Base-by-base conservation (phyloP, 37 sponge, comb jelly and placozoan genomes). In the Ephydatia muelleri region DNA sequence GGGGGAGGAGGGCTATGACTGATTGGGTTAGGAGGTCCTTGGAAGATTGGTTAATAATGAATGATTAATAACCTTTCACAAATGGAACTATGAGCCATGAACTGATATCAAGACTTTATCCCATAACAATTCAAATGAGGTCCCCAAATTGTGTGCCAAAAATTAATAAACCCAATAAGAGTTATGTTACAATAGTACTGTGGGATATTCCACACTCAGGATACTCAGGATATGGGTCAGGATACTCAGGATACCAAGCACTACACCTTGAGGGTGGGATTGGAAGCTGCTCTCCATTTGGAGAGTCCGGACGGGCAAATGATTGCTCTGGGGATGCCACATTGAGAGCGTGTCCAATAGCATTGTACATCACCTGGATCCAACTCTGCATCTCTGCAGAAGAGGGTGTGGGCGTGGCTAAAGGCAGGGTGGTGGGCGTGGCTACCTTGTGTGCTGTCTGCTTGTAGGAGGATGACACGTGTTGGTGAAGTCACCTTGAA, bases 401-500 rank as follows among this genome's bases (percentile, higher is more conserved):
- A 13, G 8, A 30, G 57, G 57, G 6, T 1, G 57, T 57, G 57
- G 57, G 57, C 19, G 43, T 43, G 27, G 40, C 26, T 39, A 78
- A n/a, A 43, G 8, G 8, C 8, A 43, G 4, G 47, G 4, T 11
- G 47, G 28, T 3, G 70, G 11, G 70, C 82, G 43, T 47, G 28
- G 67, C 36, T 26, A 80, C 91, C 89, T 75, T 38, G 48, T 21
- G 93, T 82, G 84, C 92, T 87, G 76, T 94, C 97, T 28, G 91
- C 95, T 67, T 97, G 97, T 25, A 97, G 83, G 6, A 97, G 72
- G 13, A 97, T 77, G 0, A 83, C 86, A 26, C 86, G 30, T 16
- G 78, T 40, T 29, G 95, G 95, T 35, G 95, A 94, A 11, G 76
- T 95, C 5, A 95, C 85, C 57, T 92, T 95, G 70, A 95, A 95